Percentiles rank a stretch among this genome's conserved stretches.
These are phyloP conservation scores for Lepeophtheirus nordmannii DNA, from an alignment of 2,888 invertebrate species.

Conservation along the genomic window DNA sequence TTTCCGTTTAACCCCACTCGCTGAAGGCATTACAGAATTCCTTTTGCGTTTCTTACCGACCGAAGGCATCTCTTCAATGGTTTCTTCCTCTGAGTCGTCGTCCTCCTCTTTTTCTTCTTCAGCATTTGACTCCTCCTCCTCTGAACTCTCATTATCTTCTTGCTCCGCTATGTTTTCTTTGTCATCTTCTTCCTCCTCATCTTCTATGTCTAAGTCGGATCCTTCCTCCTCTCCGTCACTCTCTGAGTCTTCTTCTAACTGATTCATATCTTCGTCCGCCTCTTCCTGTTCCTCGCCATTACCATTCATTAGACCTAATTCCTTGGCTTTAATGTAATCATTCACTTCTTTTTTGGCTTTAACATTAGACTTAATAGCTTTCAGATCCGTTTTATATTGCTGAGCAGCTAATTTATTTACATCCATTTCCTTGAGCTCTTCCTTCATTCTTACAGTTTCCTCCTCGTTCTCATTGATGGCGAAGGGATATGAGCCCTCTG, in stretches of 20 bases:
- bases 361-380: slow-evolving; percentile 29
- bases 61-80: background rate
- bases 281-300: background rate
- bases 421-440: background rate
- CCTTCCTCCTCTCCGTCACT: slow-evolving; percentile 11
- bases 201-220: background rate
- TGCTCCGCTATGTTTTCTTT: slow-evolving; percentile 1
- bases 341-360: slow-evolving; percentile 26
- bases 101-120: background rate
- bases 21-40: background rate
- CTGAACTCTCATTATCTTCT: background rate
- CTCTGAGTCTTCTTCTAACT: slow-evolving; percentile 1
- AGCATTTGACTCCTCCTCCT: background rate
- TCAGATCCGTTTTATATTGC: background rate
- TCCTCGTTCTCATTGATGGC: slow-evolving; percentile 37
- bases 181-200: background rate
- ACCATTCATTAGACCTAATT: slow-evolving; percentile 10
- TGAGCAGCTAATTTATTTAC: background rate
- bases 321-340: slow-evolving; percentile 13
- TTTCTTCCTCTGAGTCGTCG: background rate
- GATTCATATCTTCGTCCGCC: slow-evolving; percentile 2
- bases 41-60: background rate
- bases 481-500: slow-evolving; percentile 50
- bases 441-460: slow-evolving; percentile 22
- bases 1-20: background rate